Evolutionary conservation across 2,888 invertebrate species (phyloP).

Genomic region (Fissipunctia ypsillon): DNA sequence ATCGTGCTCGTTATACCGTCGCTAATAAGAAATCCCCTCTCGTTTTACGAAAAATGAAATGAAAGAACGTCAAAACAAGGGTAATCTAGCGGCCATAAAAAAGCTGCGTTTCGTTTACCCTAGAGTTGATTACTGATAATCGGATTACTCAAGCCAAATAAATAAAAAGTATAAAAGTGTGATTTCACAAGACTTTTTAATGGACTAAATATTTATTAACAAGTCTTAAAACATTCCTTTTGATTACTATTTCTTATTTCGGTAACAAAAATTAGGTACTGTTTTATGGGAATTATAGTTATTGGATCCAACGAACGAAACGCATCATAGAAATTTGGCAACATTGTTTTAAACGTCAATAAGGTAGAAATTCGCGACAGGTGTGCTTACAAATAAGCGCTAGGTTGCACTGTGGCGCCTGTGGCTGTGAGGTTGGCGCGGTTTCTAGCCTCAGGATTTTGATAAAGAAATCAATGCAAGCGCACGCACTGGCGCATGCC

Average conservation of each 20-base stretch:
- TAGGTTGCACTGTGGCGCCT: too few species aligned
- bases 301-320: conserved; percentile 30
- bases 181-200: fast-evolving
- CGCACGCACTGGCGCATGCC: too few species aligned
- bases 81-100: conserved; percentile 86
- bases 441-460: neutral
- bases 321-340: conserved; percentile 12
- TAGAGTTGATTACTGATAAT: conserved; percentile 26
- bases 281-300: fast-evolving
- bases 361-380: neutral
- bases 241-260: neutral
- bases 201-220: fast-evolving
- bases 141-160: neutral
- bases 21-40: conserved; percentile 79
- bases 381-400: neutral
- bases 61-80: conserved; percentile 88
- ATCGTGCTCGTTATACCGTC: conserved; percentile 74
- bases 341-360: conserved; percentile 30
- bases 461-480: neutral
- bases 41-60: conserved; percentile 78
- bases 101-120: conserved; percentile 75
- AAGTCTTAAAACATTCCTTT: neutral
- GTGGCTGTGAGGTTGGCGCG: neutral
- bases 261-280: neutral
- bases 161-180: neutral